phyloP scores from a whole-genome alignment of 2,113 vertebrate species.

The human (Homo sapiens) region GRCh38 chr1:243326501-243327000 shows the following conservation, averaged over 20 bases:
- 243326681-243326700: neutral
- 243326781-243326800: neutral
- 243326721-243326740: neutral
- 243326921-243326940: neutral
- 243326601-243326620: neutral
- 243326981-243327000: neutral
- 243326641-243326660: neutral
- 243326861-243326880: neutral
- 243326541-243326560: neutral
- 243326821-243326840: neutral
- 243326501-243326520: neutral
- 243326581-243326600: slow-evolving; percentile 8
- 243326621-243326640: neutral
- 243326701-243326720: neutral
- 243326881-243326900: neutral
- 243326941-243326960: neutral
- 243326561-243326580: neutral
- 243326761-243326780: neutral
- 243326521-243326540: neutral
- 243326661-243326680: slow-evolving; percentile 30
- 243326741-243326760: neutral
- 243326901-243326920: neutral
- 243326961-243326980: neutral
- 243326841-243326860: neutral
- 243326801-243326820: neutral